phyloP scores from a whole-genome alignment of 30 jellyfish, hydroid and myxozoan genomes.

The Cassiopea andromeda region DNA sequence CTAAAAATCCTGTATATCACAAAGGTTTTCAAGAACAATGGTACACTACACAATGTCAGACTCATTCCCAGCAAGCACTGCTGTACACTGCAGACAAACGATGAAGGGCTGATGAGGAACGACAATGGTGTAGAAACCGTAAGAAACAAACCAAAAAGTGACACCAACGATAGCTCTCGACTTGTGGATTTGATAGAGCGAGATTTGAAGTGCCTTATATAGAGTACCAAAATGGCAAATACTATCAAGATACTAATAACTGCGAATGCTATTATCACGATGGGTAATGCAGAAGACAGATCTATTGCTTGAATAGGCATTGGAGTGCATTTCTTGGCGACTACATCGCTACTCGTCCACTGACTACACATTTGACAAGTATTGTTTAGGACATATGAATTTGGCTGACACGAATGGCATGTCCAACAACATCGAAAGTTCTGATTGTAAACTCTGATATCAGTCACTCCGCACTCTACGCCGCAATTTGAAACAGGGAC shows the following conservation, averaged over 20 bases:
- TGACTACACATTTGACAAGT: constrained; percentile 30
- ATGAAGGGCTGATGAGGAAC: constrained; percentile 22
- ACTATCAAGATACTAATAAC: neutral
- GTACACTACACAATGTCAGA: constrained; percentile 38
- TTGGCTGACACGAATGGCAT: constrained; percentile 30
- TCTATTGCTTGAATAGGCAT: constrained; percentile 15
- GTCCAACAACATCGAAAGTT: constrained; percentile 54
- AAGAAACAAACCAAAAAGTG: constrained; percentile 29
- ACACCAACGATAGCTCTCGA: constrained; percentile 59
- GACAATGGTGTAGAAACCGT: constrained; percentile 31
- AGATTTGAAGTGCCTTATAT: constrained; percentile 23
- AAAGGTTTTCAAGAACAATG: constrained; percentile 48
- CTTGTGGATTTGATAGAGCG: constrained; percentile 45
- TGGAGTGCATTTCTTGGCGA: constrained; percentile 1
- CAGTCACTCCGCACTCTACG: constrained; percentile 17
- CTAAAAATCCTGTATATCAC: constrained; percentile 29
- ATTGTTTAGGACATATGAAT: constrained; percentile 28
- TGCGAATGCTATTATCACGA: neutral
- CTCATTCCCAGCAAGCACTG: constrained; percentile 36
- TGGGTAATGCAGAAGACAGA: neutral
- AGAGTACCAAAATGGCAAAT: neutral
- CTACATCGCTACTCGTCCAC: constrained; percentile 13
- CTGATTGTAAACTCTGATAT: constrained; percentile 14
- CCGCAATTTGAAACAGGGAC: constrained; percentile 27
- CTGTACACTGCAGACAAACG: constrained; percentile 45